Base-by-base conservation (phyloP, 2,888 invertebrate genomes). In the Trypoxylon attenuatum region DNA sequence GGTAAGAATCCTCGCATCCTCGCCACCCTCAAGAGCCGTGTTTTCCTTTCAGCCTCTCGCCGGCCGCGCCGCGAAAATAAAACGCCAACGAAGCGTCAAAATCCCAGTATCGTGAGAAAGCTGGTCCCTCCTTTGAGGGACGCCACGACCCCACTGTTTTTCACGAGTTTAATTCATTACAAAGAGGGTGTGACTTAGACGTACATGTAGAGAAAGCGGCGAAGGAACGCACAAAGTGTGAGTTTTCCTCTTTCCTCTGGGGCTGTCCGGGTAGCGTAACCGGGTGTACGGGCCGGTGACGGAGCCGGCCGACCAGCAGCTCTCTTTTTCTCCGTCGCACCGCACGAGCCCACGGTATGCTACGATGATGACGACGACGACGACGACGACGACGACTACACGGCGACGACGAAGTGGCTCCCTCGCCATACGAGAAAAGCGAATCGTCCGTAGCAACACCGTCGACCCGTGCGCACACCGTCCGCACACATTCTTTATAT, bases 401-500 rank as follows among this genome's bases (percentile, higher is more conserved):
- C n/a, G n/a, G n/a, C n/a, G n/a, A n/a, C n/a, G n/a, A n/a, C n/a
- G n/a, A n/a, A n/a, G n/a, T 29, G 2, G 8, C 29, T 10, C 3
- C 33, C 33, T n/a, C 33, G 10, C 25, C 22, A 15, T 16, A 39
- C 27, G 52, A 67, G 46, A 42, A 45, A 56, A 60, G 60, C 61
- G 73, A 75, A 76, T 77, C 77, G 78, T 71, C 71, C 71, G 71
- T 70, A 65, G 70, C 74, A 46, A 55, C 67, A 56, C 49, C 70
- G 76, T 63, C 78, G 72, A 75, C 66, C 71, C 77, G 74, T 76
- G 76, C 79, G 69, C 75, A 77, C 76, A 65, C 65, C 68, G 69
- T 69, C 63, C 66, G 73, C 71, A 79, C 77, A 82, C 76, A 84
- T 83, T 86, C 81, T 87, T 88, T 88, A 87, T 87, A 87, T 87